A percentile compares a stretch with the other conserved stretches of the same genome.
Evolutionary conservation across 2,888 invertebrate species (phyloP).

Genomic region (Plebejus melissa): DNA sequence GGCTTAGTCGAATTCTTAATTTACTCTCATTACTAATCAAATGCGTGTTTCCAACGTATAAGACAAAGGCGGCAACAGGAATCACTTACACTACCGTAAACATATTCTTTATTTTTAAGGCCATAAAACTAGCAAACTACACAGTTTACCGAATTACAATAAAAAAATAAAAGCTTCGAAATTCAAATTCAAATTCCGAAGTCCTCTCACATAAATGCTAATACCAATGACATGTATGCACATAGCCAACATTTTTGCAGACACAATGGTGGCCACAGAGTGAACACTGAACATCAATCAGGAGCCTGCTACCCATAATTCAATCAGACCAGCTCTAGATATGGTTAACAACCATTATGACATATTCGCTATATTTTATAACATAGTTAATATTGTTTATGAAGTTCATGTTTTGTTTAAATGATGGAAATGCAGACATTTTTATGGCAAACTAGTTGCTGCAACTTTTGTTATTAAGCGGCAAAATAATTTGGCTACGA

Average conservation of each 20-base stretch:
- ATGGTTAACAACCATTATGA: constrained; percentile 53
- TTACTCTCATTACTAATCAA: too few species aligned
- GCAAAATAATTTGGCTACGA: too few species aligned
- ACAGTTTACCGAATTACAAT: background rate
- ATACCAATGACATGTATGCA: background rate
- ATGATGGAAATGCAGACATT: background rate
- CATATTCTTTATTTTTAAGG: background rate
- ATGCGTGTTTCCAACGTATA: too few species aligned
- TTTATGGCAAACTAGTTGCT: background rate
- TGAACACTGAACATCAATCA: constrained; percentile 78
- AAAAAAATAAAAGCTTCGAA: background rate
- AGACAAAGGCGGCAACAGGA: too few species aligned
- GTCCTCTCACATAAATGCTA: constrained; percentile 7
- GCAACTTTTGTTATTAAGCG: background rate
- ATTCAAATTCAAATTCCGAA: constrained; percentile 7
- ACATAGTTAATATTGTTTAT: constrained; percentile 14
- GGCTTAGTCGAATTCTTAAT: too few species aligned
- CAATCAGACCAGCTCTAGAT: constrained; percentile 69
- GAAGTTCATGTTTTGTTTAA: background rate
- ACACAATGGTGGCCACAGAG: constrained; percentile 75
- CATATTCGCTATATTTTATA: constrained; percentile 8
- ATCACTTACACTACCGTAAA: too few species aligned
- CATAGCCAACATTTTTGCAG: constrained; percentile 55
- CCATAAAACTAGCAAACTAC: background rate
- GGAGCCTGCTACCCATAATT: constrained; percentile 74